phyloP scores from a whole-genome alignment of 2,888 invertebrate genomes.

The Odontocerum albicorne region DNA sequence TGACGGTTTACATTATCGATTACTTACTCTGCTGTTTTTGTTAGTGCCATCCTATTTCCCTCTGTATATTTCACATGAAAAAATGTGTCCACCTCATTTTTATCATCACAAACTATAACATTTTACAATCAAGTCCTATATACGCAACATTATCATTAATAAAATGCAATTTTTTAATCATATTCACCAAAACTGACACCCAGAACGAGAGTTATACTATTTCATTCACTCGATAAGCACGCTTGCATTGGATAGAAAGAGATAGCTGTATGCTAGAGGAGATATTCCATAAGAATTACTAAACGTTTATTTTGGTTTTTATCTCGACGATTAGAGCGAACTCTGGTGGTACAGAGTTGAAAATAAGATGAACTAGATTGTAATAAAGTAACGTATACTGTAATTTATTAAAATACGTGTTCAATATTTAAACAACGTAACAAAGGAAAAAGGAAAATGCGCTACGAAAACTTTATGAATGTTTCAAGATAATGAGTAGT shows the following conservation, averaged over 20 bases:
- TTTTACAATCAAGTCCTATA: not conserved
- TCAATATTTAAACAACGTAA: too few species aligned
- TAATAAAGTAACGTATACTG: too few species aligned
- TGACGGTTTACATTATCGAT: conserved; percentile 29
- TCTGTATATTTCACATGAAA: not conserved
- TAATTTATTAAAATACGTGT: too few species aligned
- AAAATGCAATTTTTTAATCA: not conserved
- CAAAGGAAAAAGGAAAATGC: too few species aligned
- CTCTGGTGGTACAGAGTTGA: conserved; percentile 8
- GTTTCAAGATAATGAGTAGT: too few species aligned
- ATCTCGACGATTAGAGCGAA: conserved; percentile 2
- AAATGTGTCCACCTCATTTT: not conserved
- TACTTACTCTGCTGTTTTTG: conserved; percentile 9
- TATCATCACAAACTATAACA: not conserved
- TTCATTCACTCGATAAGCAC: conserved; percentile 15
- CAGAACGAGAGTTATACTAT: conserved; percentile 10
- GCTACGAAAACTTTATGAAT: too few species aligned
- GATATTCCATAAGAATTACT: conserved; percentile 3
- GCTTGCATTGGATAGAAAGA: conserved; percentile 8
- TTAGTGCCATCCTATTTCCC: not conserved
- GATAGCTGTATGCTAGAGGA: conserved; percentile 6
- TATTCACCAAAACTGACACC: not conserved
- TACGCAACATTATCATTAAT: not conserved
- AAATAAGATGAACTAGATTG: too few species aligned
- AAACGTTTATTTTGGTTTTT: conserved; percentile 29